Evolutionary conservation across 2,888 invertebrate species (phyloP), one percentile per base, ranked within the genome.

Genomic region (Lathronympha strigana): DNA sequence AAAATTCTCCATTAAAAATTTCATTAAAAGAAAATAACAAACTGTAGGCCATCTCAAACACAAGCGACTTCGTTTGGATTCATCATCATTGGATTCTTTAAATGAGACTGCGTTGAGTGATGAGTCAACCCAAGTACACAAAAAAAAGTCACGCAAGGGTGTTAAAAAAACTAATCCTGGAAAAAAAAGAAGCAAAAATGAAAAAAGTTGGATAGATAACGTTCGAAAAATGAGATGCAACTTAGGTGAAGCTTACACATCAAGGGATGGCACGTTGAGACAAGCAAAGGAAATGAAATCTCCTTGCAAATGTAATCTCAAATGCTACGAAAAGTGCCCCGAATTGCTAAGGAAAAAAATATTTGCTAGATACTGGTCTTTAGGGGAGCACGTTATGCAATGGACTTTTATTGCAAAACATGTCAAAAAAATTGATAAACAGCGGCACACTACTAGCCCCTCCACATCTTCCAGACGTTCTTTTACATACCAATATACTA

Each of bases 101-200:
- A 47, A 47, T 15, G 47, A 23, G 23, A 47, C 13, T 47, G 47
- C 23, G 4, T n/a, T n/a, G n/a, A n/a, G n/a, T n/a, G n/a, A n/a
- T n/a, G n/a, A n/a, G n/a, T n/a, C n/a, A n/a, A n/a, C n/a, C n/a
- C n/a, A n/a, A n/a, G 25, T 17, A 8, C 19, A 19, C 45, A 21
- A 21, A 45, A 45, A 45, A 45, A 6, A n/a, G n/a, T 19, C 45
- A 21, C 9, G 19, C 21, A 19, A 21, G 45, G 45, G 45, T 45
- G 45, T 45, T 45, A 45, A 45, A 45, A 45, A 45, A 45, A 45
- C 45, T 45, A 45, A 45, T 45, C 45, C 45, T 45, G 45, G 45
- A 45, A 45, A 45, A 45, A 28, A 28, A 17, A 13, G 9, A 25
- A n/a, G 17, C 2, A 50, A 50, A 28, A 50, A 21, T 15, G 15